Conservation (phyloP, 1,140 invertebrate genomes). For the Pentalonia nigronervosa region DNA sequence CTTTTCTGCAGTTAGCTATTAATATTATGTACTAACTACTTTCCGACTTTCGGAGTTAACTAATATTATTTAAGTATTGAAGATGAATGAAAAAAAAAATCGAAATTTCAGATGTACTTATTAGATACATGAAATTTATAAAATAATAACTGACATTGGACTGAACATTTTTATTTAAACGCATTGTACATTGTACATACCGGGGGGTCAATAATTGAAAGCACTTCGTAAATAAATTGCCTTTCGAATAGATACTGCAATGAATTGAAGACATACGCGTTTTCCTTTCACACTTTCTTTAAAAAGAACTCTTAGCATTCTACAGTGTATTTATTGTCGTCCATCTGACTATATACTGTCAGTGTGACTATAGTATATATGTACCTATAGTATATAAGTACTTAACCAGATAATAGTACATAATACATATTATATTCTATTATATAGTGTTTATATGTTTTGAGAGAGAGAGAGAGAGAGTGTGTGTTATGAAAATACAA, state of each 20-base stretch:
- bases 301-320: constrained; percentile 2
- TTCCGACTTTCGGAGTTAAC: neutral
- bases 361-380: neutral
- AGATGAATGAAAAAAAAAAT: neutral
- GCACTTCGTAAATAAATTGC: neutral
- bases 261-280: neutral
- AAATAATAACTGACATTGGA: neutral
- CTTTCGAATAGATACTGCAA: constrained; percentile 23
- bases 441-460: neutral
- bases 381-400: too few relatives aligned
- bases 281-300: constrained; percentile 48
- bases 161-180: neutral
- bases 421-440: too few relatives aligned
- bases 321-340: neutral
- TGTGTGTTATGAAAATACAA: neutral
- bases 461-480: neutral
- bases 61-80: neutral
- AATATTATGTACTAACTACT: neutral
- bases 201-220: neutral
- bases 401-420: neutral
- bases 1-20: too few relatives aligned
- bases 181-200: neutral
- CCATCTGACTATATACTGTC: neutral
- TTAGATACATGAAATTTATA: neutral
- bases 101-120: neutral